Base-by-base conservation (phyloP, 2,888 invertebrate species). In the Cyaniris semiargus region DNA sequence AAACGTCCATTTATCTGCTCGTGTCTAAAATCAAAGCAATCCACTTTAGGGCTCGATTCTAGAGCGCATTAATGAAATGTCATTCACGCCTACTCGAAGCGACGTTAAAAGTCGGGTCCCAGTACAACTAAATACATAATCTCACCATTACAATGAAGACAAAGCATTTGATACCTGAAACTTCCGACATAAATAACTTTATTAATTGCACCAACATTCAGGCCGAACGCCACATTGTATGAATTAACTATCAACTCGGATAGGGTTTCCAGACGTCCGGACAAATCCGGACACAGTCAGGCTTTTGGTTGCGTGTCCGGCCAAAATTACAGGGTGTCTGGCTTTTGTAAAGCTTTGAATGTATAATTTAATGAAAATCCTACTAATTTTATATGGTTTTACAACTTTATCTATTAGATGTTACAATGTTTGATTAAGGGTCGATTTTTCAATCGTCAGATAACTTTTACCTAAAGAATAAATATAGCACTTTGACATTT, bases 151-250 rank as follows among this genome's bases (percentile, higher is more conserved):
- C 71, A 38, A 38, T 38, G n/a, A 38, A 38, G 71, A 38, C 38
- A 71, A 71, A 71, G 71, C 71, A 71, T 71, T 71, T 71, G 71
- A 34, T 71, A 71, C 38, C 71, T 71, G n/a, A 71, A 71, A 66
- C 66, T 66, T 27, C 38, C 8, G 71, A 71, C 71, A 38, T 71
- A 71, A 71, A 71, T 71, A 71, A 71, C 71, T 71, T 71, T 71
- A 38, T 71, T 71, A 71, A 71, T 71, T 38, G 71, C 71, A 71
- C 18, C 10, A 38, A 71, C 70, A 34, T 34, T 70, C 71, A 38
- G n/a, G 34, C 38, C n/a, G 34, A 71, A 21, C 7, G 34, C 70
- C 10, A 71, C 71, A 71, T 38, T 71, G 71, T 71, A 71, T 38
- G 38, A 71, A 38, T 38, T 18, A n/a, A 71, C 71, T 38, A 71